Evolutionary conservation across 2,113 vertebrate genomes (phyloP).

Genomic region (Odontesthes bonariensis): DNA sequence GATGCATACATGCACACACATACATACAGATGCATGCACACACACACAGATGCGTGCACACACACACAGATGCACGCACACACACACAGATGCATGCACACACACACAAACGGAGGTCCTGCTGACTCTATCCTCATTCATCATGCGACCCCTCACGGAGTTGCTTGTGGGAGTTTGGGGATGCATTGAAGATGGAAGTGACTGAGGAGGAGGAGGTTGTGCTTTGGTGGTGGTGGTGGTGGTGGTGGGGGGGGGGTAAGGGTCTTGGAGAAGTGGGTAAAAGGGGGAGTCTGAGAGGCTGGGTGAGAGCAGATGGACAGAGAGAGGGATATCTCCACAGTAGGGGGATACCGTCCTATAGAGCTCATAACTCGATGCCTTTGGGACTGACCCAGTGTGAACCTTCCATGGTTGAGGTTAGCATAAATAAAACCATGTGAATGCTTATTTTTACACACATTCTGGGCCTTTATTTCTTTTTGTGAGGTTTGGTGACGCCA

Average conservation of each 20-base stretch:
- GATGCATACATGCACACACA: not conserved
- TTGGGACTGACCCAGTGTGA: constrained; percentile 51
- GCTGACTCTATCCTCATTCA: constrained; percentile 91
- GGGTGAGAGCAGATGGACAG: constrained; percentile 32
- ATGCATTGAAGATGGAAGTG: constrained; percentile 86
- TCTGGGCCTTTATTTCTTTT: too few species aligned
- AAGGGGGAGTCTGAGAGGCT: constrained; percentile 36
- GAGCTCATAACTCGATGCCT: constrained; percentile 42
- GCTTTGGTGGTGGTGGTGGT: constrained; percentile 38
- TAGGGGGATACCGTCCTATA: constrained; percentile 12
- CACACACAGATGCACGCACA: not conserved
- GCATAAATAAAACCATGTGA: too few species aligned
- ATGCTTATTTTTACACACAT: too few species aligned
- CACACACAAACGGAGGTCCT: constrained; percentile 59
- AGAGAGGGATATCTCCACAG: constrained; percentile 37
- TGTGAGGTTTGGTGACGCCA: too few species aligned
- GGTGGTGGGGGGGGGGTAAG: constrained; percentile 41
- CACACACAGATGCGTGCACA: constrained; percentile 43
- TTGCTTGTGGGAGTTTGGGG: constrained; percentile 89
- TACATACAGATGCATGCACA: constrained; percentile 57
- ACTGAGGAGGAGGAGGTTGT: constrained; percentile 74
- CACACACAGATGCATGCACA: constrained; percentile 54
- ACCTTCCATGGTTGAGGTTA: too few species aligned
- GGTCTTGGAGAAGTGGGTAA: constrained; percentile 35
- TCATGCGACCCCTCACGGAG: constrained; percentile 91